phyloP scores from a whole-genome alignment of 2,797 vertebrate species.

The Enteromius argenteus region DNA sequence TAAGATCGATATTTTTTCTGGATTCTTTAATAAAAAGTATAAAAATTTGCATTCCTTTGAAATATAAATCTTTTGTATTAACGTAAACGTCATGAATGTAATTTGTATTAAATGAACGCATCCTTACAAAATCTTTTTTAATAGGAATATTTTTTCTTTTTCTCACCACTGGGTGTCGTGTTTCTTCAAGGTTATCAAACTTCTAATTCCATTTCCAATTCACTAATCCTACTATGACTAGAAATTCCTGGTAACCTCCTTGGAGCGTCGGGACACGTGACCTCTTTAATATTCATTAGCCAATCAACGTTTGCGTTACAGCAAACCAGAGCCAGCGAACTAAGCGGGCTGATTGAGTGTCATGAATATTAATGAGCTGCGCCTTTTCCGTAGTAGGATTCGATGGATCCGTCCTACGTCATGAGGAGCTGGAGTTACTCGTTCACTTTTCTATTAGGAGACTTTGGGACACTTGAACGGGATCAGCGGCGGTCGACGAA shows the following conservation, averaged over 20 bases:
- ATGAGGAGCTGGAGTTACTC: slow-evolving; percentile 48
- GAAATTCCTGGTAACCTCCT: neutral
- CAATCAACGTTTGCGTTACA: neutral
- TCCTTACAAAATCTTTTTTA: no score
- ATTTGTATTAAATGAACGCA: neutral
- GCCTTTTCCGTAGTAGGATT: slow-evolving; percentile 6
- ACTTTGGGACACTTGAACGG: slow-evolving; percentile 41
- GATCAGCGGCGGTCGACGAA: slow-evolving; percentile 46
- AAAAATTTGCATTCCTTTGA: neutral
- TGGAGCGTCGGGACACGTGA: neutral
- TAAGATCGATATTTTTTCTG: rapidly evolving
- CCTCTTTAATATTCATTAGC: slow-evolving; percentile 17
- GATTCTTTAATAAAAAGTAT: neutral
- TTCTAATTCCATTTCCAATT: neutral
- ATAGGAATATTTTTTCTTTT: neutral
- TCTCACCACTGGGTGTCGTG: slow-evolving; percentile 67
- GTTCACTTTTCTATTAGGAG: slow-evolving; percentile 43
- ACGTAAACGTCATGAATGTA: no score
- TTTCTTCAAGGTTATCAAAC: slow-evolving; percentile 1
- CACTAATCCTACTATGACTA: neutral
- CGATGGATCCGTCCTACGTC: slow-evolving; percentile 57
- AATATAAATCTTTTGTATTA: neutral
- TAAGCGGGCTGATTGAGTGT: neutral
- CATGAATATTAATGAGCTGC: slow-evolving; percentile 17
- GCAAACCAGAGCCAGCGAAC: neutral